Evolutionary conservation across 2,888 invertebrate species (phyloP), one percentile per base, ranked within the genome.

Genomic region (Hermodice carunculata): DNA sequence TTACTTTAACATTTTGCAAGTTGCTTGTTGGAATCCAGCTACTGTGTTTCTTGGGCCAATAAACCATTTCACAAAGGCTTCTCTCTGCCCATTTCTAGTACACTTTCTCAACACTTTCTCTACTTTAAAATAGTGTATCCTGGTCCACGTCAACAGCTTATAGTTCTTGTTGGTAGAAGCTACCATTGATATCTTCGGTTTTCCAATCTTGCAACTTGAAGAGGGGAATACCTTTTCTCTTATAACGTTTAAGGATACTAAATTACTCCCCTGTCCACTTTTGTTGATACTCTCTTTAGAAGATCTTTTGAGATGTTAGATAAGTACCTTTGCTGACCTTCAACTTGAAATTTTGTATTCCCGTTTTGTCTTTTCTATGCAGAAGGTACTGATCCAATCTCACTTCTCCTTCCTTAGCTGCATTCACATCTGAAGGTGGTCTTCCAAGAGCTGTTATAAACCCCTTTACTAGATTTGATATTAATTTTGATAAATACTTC

Each of bases 181-280:
- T 56, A 8, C 56, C 56, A 42, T 56, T 56, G 31, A 56, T 56
- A 43, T 31, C 28, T 40, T 56, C 56, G 6, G 28, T 28, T 11
- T 42, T 11, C 43, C 40, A 56, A 31, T 56, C 56, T 2, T 22
- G 28, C 11, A 43, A 17, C 22, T 40, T 42, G 28, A 34, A 56
- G 37, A 56, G 17, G 14, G 53, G 53, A 11, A 53, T 53, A 2
- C 5, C 24, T 1, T 53, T 32, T 6, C 34, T 2, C 14, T 37
- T 32, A 14, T n/a, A 24, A 1, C 8, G n/a, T 17, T 42, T 28
- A 1, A 29, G 2, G 2, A 56, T 37, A 26, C 22, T 19, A 22
- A 56, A 56, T 2, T n/a, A 56, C 22, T 26, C 43, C 56, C 1
- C 43, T 4, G 56, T 34, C 56, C 56, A 56, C 29, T 24, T 24